Conservation (phyloP, 2,888 invertebrate species). For the Chironomus riparius region DNA sequence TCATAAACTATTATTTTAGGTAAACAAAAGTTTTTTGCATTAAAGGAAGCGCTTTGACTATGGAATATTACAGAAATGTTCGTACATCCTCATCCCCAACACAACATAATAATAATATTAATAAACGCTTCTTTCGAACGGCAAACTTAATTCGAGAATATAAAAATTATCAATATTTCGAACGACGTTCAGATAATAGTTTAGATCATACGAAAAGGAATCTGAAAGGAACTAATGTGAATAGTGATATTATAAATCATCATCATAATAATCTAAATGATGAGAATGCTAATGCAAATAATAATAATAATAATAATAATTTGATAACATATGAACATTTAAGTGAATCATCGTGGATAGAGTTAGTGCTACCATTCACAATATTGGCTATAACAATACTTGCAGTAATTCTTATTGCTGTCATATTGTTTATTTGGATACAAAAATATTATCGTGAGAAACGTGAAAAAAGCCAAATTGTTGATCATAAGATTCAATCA, state of each 20-base stretch:
- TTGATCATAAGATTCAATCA: background rate
- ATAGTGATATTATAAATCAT: background rate
- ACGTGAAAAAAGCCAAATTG: slow-evolving; percentile 6
- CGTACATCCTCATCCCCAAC: slow-evolving; percentile 7
- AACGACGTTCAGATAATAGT: background rate
- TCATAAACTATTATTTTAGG: background rate
- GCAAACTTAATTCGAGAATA: slow-evolving; percentile 16
- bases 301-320: slow-evolving; percentile 11
- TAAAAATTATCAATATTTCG: slow-evolving; percentile 9
- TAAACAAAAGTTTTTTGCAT: background rate
- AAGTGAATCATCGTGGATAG: slow-evolving; percentile 25
- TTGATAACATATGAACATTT: slow-evolving; percentile 24
- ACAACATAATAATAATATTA: background rate
- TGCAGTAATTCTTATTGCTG: slow-evolving; percentile 30
- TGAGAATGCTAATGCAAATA: slow-evolving; percentile 1
- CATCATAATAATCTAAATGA: background rate
- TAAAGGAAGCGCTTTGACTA: slow-evolving; percentile 8
- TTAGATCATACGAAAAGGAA: slow-evolving; percentile 5
- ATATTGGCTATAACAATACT: slow-evolving; percentile 30
- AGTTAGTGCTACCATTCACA: slow-evolving; percentile 30
- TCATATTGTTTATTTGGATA: slow-evolving; percentile 31
- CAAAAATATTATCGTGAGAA: slow-evolving; percentile 28
- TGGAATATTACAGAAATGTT: slow-evolving; percentile 16
- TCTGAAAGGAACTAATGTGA: slow-evolving; percentile 16
- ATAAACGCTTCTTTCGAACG: slow-evolving; percentile 10